Conservation (phyloP, 2,888 invertebrate species). For the Dasysyrphus albostriatus region DNA sequence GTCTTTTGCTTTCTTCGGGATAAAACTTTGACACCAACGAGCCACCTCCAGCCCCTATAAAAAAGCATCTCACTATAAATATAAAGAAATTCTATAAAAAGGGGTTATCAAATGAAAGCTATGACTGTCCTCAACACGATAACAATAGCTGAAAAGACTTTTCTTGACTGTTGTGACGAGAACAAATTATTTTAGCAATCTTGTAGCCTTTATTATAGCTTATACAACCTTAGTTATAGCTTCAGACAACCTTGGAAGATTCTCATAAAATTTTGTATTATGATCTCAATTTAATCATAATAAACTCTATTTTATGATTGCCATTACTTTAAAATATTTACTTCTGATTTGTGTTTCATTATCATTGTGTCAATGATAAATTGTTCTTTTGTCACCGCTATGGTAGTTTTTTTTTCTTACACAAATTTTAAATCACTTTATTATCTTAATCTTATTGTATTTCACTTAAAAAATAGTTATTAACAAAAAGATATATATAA, state of each 20-base stretch:
- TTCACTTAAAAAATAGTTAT: neutral
- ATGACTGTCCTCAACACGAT: no score
- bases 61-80: no score
- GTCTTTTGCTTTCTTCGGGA: no score
- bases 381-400: slow-evolving; percentile 15
- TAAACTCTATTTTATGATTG: slow-evolving; percentile 4
- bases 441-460: neutral
- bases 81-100: no score
- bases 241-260: slow-evolving; percentile 7
- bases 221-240: no score
- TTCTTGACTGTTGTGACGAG: no score
- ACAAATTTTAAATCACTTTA: slow-evolving; percentile 11
- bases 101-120: no score
- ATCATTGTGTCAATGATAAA: slow-evolving; percentile 9
- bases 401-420: neutral
- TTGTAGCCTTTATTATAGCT: neutral
- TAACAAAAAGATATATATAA: neutral
- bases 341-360: slow-evolving; percentile 10
- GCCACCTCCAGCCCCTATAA: no score
- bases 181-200: neutral
- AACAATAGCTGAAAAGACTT: no score
- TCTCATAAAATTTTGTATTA: neutral
- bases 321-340: neutral
- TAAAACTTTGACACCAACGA: no score
- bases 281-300: neutral